These are phyloP conservation scores for Coptotermes formosanus DNA, from an alignment of 1,140 invertebrate species.

Conservation along the genomic window DNA sequence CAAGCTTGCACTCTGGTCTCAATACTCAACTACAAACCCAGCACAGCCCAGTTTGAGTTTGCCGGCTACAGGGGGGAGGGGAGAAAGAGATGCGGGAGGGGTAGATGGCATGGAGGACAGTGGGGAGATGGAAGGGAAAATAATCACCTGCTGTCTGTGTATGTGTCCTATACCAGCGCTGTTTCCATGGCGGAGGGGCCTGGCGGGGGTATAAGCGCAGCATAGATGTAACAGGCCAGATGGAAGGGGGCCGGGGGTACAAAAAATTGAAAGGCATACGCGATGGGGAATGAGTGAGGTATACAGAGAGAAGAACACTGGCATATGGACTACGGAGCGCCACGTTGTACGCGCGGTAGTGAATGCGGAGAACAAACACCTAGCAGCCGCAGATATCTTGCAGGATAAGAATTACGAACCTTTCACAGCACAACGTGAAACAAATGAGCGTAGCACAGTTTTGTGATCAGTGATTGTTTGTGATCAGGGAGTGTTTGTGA, in stretches of 20 bases:
- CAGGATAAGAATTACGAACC: not conserved
- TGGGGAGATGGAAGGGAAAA: not conserved
- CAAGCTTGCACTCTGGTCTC: not conserved
- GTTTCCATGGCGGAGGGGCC: not conserved
- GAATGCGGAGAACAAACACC: not conserved
- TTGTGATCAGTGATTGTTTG: not conserved
- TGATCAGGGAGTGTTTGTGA: not conserved
- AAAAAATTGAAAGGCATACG: not conserved
- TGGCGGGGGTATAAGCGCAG: not conserved
- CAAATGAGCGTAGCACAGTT: not conserved
- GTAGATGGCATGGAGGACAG: not conserved
- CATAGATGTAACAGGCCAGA: not conserved
- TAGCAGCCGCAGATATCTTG: not conserved
- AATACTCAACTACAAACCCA: constrained; percentile 12
- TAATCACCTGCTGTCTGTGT: constrained; percentile 14
- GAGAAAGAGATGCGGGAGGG: not conserved
- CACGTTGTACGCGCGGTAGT: not conserved
- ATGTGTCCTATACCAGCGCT: constrained; percentile 8
- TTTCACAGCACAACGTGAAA: not conserved
- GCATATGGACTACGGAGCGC: not conserved
- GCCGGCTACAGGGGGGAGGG: not conserved
- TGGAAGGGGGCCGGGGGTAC: not conserved
- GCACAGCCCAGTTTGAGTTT: constrained; percentile 14
- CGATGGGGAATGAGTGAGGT: not conserved
- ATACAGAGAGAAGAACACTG: not conserved